Percentiles rank a stretch among this genome's conserved stretches.
Conservation (phyloP, 1,140 invertebrate species). For the Sycobia sp. region DNA sequence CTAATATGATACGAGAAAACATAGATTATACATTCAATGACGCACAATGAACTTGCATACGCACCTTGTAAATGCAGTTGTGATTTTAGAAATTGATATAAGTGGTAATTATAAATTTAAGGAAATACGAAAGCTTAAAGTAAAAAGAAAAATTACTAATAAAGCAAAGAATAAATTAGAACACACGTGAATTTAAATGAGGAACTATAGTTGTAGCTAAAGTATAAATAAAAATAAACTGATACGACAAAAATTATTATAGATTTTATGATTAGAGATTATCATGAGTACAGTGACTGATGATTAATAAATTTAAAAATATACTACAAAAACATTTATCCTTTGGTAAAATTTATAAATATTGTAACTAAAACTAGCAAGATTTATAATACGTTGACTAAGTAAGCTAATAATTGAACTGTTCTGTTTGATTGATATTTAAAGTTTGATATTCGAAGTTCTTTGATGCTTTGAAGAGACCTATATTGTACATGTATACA, state of each 20-base stretch:
- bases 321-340: neutral
- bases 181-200: slow-evolving; percentile 9
- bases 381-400: too few species aligned
- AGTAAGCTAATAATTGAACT: too few species aligned
- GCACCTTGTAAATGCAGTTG: slow-evolving; percentile 60
- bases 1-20: slow-evolving; percentile 21
- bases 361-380: too few species aligned
- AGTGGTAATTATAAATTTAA: slow-evolving; percentile 12
- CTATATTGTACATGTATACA: too few species aligned
- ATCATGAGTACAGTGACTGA: neutral
- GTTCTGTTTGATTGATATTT: too few species aligned
- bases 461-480: too few species aligned
- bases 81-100: slow-evolving; percentile 52
- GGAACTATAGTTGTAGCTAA: slow-evolving; percentile 2
- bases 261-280: slow-evolving; percentile 10
- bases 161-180: slow-evolving; percentile 1
- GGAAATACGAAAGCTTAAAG: neutral
- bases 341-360: too few species aligned
- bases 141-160: neutral
- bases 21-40: slow-evolving; percentile 55
- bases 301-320: neutral
- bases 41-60: slow-evolving; percentile 61
- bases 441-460: too few species aligned
- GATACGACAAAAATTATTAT: too few species aligned
- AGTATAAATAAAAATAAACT: slow-evolving; percentile 9